phyloP scores from a whole-genome alignment of 2,888 invertebrate genomes.

The Caenorhabditis doughertyi region DNA sequence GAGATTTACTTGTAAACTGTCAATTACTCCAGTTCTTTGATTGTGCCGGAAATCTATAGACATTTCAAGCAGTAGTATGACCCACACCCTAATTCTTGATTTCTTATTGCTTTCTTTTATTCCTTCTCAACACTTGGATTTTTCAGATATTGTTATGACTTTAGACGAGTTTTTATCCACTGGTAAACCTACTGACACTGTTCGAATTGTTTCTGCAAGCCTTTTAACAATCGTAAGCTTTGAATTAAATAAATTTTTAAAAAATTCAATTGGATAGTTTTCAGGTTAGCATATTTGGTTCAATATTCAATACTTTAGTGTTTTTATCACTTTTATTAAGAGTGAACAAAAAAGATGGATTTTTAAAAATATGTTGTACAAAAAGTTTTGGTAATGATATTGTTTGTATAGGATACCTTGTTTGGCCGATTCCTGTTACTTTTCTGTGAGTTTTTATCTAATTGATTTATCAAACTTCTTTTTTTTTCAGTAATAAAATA shows the following conservation, averaged over 20 bases:
- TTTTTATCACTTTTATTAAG: slow-evolving; percentile 11
- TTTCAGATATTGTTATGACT: slow-evolving; percentile 28
- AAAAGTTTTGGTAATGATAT: slow-evolving; percentile 55
- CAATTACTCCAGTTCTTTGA: slow-evolving; percentile 21
- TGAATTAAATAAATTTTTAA: background rate
- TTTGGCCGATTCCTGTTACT: slow-evolving; percentile 54
- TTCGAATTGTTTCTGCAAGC: slow-evolving; percentile 40
- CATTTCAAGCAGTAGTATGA: background rate
- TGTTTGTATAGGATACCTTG: slow-evolving; percentile 51
- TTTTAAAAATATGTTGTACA: slow-evolving; percentile 54
- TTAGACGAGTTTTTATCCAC: slow-evolving; percentile 45
- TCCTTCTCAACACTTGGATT: background rate
- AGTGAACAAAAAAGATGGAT: slow-evolving; percentile 43
- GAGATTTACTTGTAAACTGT: background rate
- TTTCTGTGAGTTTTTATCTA: slow-evolving; percentile 48
- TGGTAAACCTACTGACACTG: slow-evolving; percentile 29
- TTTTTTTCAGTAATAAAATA: slow-evolving; percentile 37
- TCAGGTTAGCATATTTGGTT: slow-evolving; percentile 38
- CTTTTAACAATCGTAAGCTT: slow-evolving; percentile 39
- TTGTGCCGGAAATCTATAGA: slow-evolving; percentile 27
- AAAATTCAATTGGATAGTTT: background rate
- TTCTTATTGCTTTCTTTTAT: slow-evolving; percentile 1
- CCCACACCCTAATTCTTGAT: slow-evolving; percentile 8
- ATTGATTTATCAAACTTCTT: too few relatives aligned
- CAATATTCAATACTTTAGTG: slow-evolving; percentile 38